Percentiles rank a stretch among this genome's conserved stretches.
These are phyloP conservation scores for Plecturocebus donacophilus DNA, from an alignment of 2,113 vertebrate species.

Conservation along the genomic window DNA sequence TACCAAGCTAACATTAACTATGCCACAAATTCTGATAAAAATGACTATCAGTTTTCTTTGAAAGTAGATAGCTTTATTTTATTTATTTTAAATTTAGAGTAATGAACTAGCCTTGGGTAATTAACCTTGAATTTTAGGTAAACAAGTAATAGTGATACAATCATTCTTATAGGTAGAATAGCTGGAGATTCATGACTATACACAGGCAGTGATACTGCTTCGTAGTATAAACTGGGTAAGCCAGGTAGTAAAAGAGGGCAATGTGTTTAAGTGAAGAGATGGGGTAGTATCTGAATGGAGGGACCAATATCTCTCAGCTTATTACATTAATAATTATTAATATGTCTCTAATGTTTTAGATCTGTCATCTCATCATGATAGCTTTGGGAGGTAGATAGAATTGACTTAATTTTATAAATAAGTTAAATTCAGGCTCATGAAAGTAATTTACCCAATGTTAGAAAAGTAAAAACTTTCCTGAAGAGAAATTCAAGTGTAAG, in stretches of 20 bases:
- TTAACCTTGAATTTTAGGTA: slow-evolving; percentile 25
- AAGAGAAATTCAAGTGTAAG: not conserved
- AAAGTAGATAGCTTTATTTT: not conserved
- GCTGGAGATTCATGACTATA: not conserved
- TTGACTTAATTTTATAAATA: slow-evolving; percentile 26
- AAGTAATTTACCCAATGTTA: not conserved
- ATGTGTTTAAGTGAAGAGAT: not conserved
- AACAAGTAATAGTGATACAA: not conserved
- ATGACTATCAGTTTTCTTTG: not conserved
- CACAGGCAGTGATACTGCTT: not conserved
- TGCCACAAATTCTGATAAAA: not conserved
- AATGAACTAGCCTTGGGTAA: not conserved
- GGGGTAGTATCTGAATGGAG: not conserved
- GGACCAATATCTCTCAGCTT: not conserved
- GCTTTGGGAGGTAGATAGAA: not conserved
- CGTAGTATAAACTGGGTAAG: not conserved
- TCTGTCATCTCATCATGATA: not conserved
- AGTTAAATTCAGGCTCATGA: not conserved
- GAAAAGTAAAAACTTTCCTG: not conserved
- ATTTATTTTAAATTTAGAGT: slow-evolving; percentile 31
- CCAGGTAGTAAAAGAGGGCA: not conserved
- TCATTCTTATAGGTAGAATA: not conserved
- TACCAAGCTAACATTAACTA: not conserved
- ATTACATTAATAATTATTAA: not conserved
- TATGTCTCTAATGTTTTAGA: not conserved